Evolutionary conservation across 1,140 invertebrate genomes (phyloP).

Genomic region (Macrosteles quadrilineatus): DNA sequence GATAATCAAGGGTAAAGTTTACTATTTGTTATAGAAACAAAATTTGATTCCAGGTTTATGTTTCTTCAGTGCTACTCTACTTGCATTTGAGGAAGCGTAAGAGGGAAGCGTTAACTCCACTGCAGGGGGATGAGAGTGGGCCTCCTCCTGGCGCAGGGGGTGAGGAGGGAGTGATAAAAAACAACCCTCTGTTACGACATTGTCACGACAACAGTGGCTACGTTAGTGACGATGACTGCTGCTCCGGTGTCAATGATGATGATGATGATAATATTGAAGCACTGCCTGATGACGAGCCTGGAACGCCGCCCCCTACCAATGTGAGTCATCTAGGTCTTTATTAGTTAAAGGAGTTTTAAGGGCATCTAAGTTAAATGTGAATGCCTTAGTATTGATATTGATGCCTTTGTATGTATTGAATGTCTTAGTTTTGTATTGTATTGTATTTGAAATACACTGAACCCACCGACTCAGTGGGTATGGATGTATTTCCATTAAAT

Average conservation of each 20-base stretch:
- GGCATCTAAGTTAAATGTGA: too few relatives aligned
- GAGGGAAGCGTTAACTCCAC: not conserved
- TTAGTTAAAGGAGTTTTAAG: too few relatives aligned
- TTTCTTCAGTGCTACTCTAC: slow-evolving; percentile 79
- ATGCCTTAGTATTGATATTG: too few relatives aligned
- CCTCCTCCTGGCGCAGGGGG: slow-evolving; percentile 42
- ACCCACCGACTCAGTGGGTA: too few relatives aligned
- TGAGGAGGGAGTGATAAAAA: slow-evolving; percentile 69
- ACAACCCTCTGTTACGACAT: slow-evolving; percentile 65
- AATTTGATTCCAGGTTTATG: too few relatives aligned
- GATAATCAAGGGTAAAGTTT: too few relatives aligned
- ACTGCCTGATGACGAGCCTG: not conserved
- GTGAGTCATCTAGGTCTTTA: too few relatives aligned
- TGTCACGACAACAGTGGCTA: slow-evolving; percentile 38
- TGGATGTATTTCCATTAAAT: too few relatives aligned
- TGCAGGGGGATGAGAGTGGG: not conserved
- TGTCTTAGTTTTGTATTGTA: too few relatives aligned
- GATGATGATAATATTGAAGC: slow-evolving; percentile 30
- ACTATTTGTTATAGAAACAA: too few relatives aligned
- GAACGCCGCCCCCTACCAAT: not conserved
- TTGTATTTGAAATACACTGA: too few relatives aligned
- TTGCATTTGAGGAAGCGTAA: slow-evolving; percentile 61
- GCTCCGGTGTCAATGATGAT: slow-evolving; percentile 34
- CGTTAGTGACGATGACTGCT: slow-evolving; percentile 37
- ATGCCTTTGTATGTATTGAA: too few relatives aligned